Evolutionary conservation across 2,888 invertebrate genomes (phyloP).

Genomic region (Coenonympha glycerion): DNA sequence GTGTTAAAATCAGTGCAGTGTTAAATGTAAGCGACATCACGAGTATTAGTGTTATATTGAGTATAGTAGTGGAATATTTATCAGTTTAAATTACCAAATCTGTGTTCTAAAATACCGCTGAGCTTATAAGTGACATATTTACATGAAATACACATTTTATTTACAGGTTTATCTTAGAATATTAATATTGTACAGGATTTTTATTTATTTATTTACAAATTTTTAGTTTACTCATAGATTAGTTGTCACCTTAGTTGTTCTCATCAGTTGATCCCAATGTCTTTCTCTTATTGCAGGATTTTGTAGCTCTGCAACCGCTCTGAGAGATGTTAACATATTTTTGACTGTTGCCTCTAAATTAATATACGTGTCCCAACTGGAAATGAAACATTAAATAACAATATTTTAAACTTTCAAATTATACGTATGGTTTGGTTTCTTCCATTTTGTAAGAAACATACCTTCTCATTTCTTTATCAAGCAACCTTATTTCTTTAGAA

Average conservation of each 20-base stretch:
- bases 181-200: conserved; percentile 17
- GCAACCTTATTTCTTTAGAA: conserved; percentile 91
- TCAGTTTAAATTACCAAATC: too few relatives aligned
- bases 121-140: conserved; percentile 31
- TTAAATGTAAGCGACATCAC: too few relatives aligned
- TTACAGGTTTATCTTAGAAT: conserved; percentile 14
- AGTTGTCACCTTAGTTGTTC: conserved; percentile 88
- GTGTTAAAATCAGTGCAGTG: too few relatives aligned
- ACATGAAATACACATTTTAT: conserved; percentile 23
- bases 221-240: not conserved
- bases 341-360: conserved; percentile 94
- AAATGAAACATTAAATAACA: not conserved
- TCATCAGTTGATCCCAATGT: conserved; percentile 98
- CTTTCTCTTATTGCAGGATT: conserved; percentile 96
- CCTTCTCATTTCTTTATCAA: conserved; percentile 96
- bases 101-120: too few relatives aligned
- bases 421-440: not conserved
- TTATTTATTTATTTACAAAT: conserved; percentile 22
- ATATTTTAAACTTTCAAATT: too few relatives aligned
- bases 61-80: too few relatives aligned
- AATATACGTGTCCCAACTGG: conserved; percentile 90
- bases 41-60: too few relatives aligned
- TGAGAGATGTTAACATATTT: conserved; percentile 95
- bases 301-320: conserved; percentile 96
- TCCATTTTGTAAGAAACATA: conserved; percentile 25